Conservation (phyloP, 2,113 vertebrate species). For the Otis tarda region DNA sequence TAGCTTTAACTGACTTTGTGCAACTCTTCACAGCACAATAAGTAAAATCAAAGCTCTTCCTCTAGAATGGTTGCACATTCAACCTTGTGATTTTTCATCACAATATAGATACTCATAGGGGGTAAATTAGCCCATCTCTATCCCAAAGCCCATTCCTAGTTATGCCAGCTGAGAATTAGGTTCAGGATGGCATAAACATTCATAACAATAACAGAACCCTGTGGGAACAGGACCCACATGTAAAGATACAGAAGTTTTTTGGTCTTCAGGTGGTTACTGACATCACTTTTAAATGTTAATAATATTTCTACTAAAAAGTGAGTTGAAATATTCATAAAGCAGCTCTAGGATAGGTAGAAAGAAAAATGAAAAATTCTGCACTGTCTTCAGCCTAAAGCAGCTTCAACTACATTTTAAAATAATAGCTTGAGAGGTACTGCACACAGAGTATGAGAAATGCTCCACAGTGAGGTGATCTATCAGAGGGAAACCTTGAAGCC, state of each 20-base stretch:
- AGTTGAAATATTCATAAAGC: neutral
- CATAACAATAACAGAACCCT: neutral
- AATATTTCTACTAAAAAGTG: neutral
- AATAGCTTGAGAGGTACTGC: conserved; percentile 24
- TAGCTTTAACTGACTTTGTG: neutral
- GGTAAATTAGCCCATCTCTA: neutral
- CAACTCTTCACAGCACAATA: neutral
- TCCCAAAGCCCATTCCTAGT: neutral
- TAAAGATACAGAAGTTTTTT: neutral
- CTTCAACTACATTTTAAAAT: conserved; percentile 32
- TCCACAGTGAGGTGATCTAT: conserved; percentile 17
- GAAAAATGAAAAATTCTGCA: neutral
- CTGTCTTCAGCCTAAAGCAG: conserved; percentile 10
- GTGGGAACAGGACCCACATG: neutral
- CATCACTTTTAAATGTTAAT: neutral
- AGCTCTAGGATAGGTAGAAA: neutral
- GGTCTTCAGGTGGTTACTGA: neutral
- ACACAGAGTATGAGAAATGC: conserved; percentile 24
- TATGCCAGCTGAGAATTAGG: neutral
- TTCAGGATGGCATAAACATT: neutral
- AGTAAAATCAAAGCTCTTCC: neutral
- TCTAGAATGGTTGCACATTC: neutral
- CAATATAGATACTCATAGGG: neutral
- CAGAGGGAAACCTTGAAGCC: conserved; percentile 46
- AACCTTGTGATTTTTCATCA: neutral